Evolutionary conservation across 2,113 vertebrate species (phyloP).

Genomic region (Paramisgurnus dabryanus): DNA sequence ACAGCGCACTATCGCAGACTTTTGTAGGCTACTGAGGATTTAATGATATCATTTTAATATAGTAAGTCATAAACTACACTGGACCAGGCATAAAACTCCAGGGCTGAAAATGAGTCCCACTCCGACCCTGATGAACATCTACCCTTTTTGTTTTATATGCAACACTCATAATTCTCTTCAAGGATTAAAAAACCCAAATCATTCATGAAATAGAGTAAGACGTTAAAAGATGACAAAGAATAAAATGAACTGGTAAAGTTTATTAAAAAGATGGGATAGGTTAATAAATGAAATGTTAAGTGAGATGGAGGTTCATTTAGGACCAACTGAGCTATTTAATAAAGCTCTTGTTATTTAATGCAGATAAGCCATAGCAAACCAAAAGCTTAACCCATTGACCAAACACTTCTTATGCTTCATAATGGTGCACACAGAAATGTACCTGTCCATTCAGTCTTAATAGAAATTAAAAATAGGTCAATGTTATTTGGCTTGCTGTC

Average conservation of each 20-base stretch:
- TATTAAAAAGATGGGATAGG: not conserved
- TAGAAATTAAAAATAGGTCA: no score
- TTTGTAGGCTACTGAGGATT: no score
- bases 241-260: not conserved
- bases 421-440: not conserved
- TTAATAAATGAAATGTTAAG: not conserved
- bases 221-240: not conserved
- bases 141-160: no score
- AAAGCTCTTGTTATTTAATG: constrained; percentile 17
- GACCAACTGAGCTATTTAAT: constrained; percentile 23
- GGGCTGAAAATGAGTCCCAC: no score
- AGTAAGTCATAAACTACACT: no score
- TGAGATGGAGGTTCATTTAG: not conserved
- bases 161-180: no score
- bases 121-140: no score
- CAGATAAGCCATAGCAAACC: not conserved
- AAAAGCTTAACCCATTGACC: not conserved
- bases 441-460: not conserved
- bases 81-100: no score
- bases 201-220: not conserved
- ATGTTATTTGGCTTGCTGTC: no score
- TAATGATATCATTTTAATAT: no score
- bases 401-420: not conserved
- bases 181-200: not conserved
- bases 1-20: no score